A percentile compares a stretch with the other conserved stretches of the same genome.
These are phyloP conservation scores for Montipora capricornis DNA, from an alignment of 64 coral and sea anemone genomes.

Conservation along the genomic window DNA sequence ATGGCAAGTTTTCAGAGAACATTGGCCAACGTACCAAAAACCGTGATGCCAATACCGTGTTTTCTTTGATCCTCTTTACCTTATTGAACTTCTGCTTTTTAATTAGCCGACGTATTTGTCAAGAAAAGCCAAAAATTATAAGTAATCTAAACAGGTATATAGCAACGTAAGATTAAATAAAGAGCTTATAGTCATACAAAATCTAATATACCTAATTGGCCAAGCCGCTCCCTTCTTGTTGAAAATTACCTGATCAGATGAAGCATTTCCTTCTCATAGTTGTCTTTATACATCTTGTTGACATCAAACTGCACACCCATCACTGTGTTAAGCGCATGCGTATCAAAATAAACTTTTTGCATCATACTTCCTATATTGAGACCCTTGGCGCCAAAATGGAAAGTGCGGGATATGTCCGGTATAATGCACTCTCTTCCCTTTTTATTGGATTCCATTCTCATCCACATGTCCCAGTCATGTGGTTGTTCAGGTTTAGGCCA, in stretches of 20 bases:
- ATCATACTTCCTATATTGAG: conserved; percentile 84
- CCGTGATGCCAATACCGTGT: too few relatives aligned
- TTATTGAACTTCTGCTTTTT: too few relatives aligned
- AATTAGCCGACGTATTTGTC: too few relatives aligned
- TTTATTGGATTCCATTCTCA: conserved; percentile 76
- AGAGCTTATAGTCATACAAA: too few relatives aligned
- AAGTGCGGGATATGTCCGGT: conserved; percentile 95
- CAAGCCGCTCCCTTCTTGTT: background rate
- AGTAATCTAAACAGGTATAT: too few relatives aligned
- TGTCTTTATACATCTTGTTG: conserved; percentile 74
- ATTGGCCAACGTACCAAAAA: too few relatives aligned
- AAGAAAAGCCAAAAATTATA: too few relatives aligned
- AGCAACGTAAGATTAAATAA: too few relatives aligned
- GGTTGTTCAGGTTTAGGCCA: conserved; percentile 90
- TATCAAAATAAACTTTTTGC: conserved; percentile 88
- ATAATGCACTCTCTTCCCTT: conserved; percentile 92
- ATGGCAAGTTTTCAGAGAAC: too few relatives aligned
- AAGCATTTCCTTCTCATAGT: conserved; percentile 89
- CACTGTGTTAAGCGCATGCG: conserved; percentile 76
- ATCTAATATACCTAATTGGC: too few relatives aligned
- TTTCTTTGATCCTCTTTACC: too few relatives aligned
- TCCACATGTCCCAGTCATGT: conserved; percentile 99
- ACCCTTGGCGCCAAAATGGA: conserved; percentile 94
- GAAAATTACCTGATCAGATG: conserved; percentile 73
- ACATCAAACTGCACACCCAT: conserved; percentile 74